A percentile compares a stretch with the other conserved stretches of the same genome.
Evolutionary conservation across 2,113 vertebrate genomes (phyloP).

Genomic region (Phrynocephalus versicolor): DNA sequence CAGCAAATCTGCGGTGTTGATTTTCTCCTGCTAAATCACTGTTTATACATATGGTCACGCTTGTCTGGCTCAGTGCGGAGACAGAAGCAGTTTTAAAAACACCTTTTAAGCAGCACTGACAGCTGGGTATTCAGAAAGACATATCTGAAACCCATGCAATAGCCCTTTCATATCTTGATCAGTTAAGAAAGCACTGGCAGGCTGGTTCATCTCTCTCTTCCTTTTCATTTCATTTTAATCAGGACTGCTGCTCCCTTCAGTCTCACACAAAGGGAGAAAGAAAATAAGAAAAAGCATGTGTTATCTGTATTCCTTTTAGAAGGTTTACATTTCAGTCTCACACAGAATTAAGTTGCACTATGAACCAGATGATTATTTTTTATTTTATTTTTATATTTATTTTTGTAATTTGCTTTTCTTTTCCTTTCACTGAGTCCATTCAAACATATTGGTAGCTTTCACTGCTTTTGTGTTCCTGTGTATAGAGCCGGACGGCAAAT

Average conservation of each 20-base stretch:
- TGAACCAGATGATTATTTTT: not conserved
- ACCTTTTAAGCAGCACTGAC: slow-evolving; percentile 36
- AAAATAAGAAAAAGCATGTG: slow-evolving; percentile 10
- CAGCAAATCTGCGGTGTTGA: slow-evolving; percentile 41
- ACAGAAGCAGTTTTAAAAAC: slow-evolving; percentile 40
- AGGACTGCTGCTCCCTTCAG: not conserved
- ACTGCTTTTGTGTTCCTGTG: slow-evolving; percentile 14
- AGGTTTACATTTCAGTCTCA: not conserved
- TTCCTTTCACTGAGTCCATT: not conserved
- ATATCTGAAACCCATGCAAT: slow-evolving; percentile 38
- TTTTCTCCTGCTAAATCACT: slow-evolving; percentile 73
- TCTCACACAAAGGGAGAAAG: not conserved
- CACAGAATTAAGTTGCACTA: not conserved
- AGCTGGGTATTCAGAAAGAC: slow-evolving; percentile 28
- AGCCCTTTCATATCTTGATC: slow-evolving; percentile 4
- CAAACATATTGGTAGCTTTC: not conserved
- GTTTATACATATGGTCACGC: slow-evolving; percentile 66
- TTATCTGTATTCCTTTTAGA: not conserved
- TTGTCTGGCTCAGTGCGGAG: slow-evolving; percentile 49
- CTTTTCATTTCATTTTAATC: not conserved
- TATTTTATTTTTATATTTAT: too few relatives aligned
- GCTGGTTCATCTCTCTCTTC: slow-evolving; percentile 12
- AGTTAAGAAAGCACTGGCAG: slow-evolving; percentile 15
- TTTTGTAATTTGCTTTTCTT: not conserved
- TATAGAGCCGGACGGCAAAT: slow-evolving; percentile 52